A percentile compares a stretch with the other conserved stretches of the same genome.
These are phyloP conservation scores for Orchesellides sinensis DNA, from an alignment of 2,888 invertebrate genomes.

Conservation along the genomic window DNA sequence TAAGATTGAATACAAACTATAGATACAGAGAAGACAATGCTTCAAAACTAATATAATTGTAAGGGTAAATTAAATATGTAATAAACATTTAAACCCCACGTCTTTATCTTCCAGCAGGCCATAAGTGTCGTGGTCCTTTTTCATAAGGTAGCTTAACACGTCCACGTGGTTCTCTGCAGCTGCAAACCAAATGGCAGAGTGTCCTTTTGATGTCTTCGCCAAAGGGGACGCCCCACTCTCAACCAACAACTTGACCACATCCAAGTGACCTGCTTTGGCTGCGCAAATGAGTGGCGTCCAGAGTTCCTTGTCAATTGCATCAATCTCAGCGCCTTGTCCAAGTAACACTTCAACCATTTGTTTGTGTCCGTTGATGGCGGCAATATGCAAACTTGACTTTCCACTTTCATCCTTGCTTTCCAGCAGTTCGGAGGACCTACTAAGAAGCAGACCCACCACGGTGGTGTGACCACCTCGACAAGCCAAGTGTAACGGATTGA, in stretches of 20 bases:
- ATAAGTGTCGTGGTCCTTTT: conserved; percentile 98
- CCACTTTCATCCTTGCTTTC: conserved; percentile 96
- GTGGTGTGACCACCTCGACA: conserved; percentile 98
- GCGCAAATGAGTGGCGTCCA: conserved; percentile 98
- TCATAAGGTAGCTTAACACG: conserved; percentile 95
- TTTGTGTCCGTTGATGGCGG: conserved; percentile 97
- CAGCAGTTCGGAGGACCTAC: conserved; percentile 96
- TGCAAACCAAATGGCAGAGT: conserved; percentile 98
- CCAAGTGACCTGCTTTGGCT: conserved; percentile 94
- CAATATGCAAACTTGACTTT: conserved; percentile 97
- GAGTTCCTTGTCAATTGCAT: conserved; percentile 96
- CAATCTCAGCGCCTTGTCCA: conserved; percentile 99
- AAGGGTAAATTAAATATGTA: too few species aligned
- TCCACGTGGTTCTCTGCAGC: conserved; percentile 98
- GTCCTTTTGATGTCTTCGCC: conserved; percentile 95
- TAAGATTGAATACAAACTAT: conserved; percentile 98
- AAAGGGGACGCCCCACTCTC: conserved; percentile 98
- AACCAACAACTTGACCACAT: conserved; percentile 94
- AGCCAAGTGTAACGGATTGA: conserved; percentile 97
- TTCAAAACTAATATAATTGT: too few species aligned
- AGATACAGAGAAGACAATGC: too few species aligned
- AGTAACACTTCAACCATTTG: conserved; percentile 97
- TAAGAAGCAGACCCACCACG: conserved; percentile 96
- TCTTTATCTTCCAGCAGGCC: conserved; percentile 97
- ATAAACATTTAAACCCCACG: too few species aligned